These are phyloP conservation scores for Stigmatopora argus DNA, from an alignment of 2,113 vertebrate genomes.

Conservation along the genomic window DNA sequence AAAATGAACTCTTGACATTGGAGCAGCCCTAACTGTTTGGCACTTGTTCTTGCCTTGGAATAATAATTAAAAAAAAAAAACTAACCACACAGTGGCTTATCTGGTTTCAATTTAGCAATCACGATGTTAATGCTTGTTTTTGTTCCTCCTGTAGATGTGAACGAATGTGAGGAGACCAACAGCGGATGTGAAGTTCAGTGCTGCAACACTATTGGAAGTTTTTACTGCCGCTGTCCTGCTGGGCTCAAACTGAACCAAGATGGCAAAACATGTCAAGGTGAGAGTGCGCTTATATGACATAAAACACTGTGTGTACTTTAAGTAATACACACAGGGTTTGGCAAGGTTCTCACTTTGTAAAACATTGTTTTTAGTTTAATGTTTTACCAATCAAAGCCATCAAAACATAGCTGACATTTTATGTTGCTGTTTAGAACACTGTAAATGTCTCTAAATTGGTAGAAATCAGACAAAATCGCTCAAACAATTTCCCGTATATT, in stretches of 20 bases:
- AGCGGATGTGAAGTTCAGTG: constrained; percentile 73
- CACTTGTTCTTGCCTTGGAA: not conserved
- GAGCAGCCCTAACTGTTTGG: not conserved
- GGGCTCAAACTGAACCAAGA: constrained; percentile 69
- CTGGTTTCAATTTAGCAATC: constrained; percentile 1
- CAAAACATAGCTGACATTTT: not conserved
- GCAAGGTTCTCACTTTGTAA: not conserved
- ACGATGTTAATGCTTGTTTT: constrained; percentile 9
- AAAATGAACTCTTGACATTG: not conserved
- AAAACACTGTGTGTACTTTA: not conserved
- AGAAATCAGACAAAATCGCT: not conserved
- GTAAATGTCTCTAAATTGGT: not conserved
- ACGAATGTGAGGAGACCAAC: constrained; percentile 70
- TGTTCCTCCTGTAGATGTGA: constrained; percentile 65
- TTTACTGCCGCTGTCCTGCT: constrained; percentile 72
- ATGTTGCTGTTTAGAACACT: not conserved
- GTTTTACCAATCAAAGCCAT: not conserved
- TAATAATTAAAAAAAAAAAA: not conserved
- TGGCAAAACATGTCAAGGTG: constrained; percentile 73
- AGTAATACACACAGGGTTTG: not conserved
- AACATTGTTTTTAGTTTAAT: not conserved
- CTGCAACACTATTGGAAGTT: constrained; percentile 79
- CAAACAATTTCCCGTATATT: not conserved
- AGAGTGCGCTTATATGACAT: constrained; percentile 11
- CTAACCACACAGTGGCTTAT: not conserved